These are phyloP conservation scores for Pachypanchax playfairii DNA, from an alignment of 2,113 vertebrate genomes.

Conservation along the genomic window DNA sequence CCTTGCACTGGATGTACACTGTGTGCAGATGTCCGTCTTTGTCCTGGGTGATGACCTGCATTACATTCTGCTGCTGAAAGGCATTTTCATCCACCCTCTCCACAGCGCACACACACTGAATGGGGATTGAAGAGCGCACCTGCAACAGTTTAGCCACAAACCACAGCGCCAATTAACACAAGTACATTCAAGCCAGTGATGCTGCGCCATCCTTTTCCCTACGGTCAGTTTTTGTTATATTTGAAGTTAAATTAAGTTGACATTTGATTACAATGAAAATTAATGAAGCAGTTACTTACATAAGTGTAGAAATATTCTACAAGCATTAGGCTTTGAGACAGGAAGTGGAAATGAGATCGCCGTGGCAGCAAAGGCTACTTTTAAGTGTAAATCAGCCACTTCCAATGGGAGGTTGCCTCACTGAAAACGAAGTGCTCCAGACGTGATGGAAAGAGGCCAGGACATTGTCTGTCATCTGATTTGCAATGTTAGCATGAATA, in stretches of 20 bases:
- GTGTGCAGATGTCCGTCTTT: conserved; percentile 76
- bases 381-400: conserved; percentile 78
- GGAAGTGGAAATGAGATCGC: conserved; percentile 45
- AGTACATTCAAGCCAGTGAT: conserved; percentile 9
- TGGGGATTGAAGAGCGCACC: conserved; percentile 80
- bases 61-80: conserved; percentile 89
- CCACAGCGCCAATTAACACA: conserved; percentile 52
- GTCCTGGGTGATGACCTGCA: conserved; percentile 89
- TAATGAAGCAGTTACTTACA: conserved; percentile 1
- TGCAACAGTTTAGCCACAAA: conserved; percentile 66
- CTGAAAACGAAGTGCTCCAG: conserved; percentile 49
- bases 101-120: conserved; percentile 84
- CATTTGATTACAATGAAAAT: conserved; percentile 38
- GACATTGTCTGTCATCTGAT: conserved; percentile 73
- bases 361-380: conserved; percentile 61
- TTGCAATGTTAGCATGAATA: conserved; percentile 76
- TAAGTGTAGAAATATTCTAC: conserved; percentile 26
- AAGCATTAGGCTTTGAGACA: conserved; percentile 7
- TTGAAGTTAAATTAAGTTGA: conserved; percentile 32
- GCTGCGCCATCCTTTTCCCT: conserved; percentile 2
- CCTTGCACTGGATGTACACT: conserved; percentile 94
- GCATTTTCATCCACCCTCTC: conserved; percentile 90
- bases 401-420: conserved; percentile 48
- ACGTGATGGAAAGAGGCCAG: conserved; percentile 47
- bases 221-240: neutral